Base-by-base conservation (phyloP, 2,888 invertebrate species). In the Zeuzera pyrina region DNA sequence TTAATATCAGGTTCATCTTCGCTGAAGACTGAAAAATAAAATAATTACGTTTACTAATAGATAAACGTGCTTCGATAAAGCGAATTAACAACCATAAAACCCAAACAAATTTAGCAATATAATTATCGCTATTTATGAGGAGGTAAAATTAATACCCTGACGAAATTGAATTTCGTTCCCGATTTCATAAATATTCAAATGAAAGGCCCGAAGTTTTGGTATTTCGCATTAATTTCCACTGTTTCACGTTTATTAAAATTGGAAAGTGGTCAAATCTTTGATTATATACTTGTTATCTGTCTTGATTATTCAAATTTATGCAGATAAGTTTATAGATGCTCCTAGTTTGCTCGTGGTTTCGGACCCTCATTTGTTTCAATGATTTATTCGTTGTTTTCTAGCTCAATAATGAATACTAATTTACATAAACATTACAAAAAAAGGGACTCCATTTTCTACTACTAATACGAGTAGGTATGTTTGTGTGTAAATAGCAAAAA, bases 1-100 rank as follows among this genome's bases (percentile, higher is more conserved):
- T 91, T 92, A 43, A 92, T 86, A 67, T 94, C 93, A 4, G 92
- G 90, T 55, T 93, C 93, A 72, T 94, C 93, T 73, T 94, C 94
- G 55, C 92, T 93, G 79, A 93, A 94, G 69, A 94, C 91, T 88
- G 86, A n/a, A n/a, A n/a, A n/a, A n/a, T n/a, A n/a, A n/a, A n/a
- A n/a, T 5, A 2, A 2, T 10, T 24, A 24, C 7, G 16, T 8
- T 10, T 11, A 29, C 16, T 24, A 24, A 10, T 2, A n/a, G 7
- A 25, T 33, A 33, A 19, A 25, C 19, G 23, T 27, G 27, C 31
- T 34, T 7, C 3, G 2, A 13, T 5, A 7, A 5, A 12, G 12
- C 2, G 34, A 42, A 56, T 57, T 56, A 56, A 56, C 57, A 52
- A 49, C 39, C 44, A 37, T 33, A 39, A 42, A 42, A 36, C 39